These are phyloP conservation scores for Chesias legatella DNA, from an alignment of 2,888 invertebrate species.

Conservation along the genomic window DNA sequence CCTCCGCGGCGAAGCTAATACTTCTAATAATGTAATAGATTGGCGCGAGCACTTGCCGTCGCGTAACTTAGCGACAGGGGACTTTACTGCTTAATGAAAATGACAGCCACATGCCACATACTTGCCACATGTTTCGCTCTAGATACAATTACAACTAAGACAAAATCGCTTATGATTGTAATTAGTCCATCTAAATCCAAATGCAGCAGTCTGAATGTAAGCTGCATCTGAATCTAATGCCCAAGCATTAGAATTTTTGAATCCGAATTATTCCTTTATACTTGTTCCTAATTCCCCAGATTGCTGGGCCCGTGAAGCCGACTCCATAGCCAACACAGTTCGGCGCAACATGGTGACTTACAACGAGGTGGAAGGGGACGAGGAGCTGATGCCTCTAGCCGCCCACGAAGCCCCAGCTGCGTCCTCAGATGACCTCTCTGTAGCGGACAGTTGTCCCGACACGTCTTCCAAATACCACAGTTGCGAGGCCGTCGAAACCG, in stretches of 20 bases:
- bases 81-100: too few relatives aligned
- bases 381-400: constrained; percentile 84
- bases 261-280: too few relatives aligned
- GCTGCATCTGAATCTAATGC: too few relatives aligned
- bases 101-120: too few relatives aligned
- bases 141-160: too few relatives aligned
- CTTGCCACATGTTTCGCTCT: too few relatives aligned
- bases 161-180: too few relatives aligned
- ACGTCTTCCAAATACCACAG: constrained; percentile 89
- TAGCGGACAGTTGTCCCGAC: constrained; percentile 86
- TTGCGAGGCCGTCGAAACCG: constrained; percentile 86
- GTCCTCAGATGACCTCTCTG: constrained; percentile 83
- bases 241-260: too few relatives aligned
- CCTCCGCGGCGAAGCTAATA: constrained; percentile 6
- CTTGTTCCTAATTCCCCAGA: constrained; percentile 33
- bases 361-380: constrained; percentile 56
- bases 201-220: too few relatives aligned
- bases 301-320: constrained; percentile 57
- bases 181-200: too few relatives aligned
- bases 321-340: constrained; percentile 34
- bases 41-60: constrained; percentile 1
- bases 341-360: constrained; percentile 53
- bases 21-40: constrained; percentile 9
- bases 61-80: background rate
- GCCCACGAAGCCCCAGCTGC: constrained; percentile 77